Evolutionary conservation across 1,140 invertebrate species (phyloP), one percentile per base, ranked within the genome.

Genomic region (Atta cephalotes): DNA sequence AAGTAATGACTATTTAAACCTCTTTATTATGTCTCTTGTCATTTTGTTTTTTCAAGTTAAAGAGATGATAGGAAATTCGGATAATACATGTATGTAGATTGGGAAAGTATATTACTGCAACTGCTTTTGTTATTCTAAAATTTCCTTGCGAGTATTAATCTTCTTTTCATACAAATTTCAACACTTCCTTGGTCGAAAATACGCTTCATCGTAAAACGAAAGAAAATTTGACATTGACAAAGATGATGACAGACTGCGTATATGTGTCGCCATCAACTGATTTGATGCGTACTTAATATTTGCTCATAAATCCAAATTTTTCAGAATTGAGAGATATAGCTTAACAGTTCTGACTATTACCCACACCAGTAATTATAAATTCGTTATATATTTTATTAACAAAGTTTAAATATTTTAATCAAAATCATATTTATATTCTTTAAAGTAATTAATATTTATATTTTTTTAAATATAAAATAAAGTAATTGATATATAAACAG

Each of bases 1-100:
- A 92, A 91, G 92, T 92, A 93, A 87, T 72, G 86, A 45, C 66
- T 89, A 84, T 65, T 86, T 85, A 72, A 87, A 56, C 71, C 45
- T 12, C 18, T 49, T 66, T 39, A 65, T n/a, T 78, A 14, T 28
- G 39, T 66, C 68, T 65, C 28, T 76, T 71, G 70, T 66, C 51
- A n/a, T 45, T 76, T 53, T 62, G 9, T 66, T 60, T 56, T 71
- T 77, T 56, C 0, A 51, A 79, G 60, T 51, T 25, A 79, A 49
- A 35, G 6, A 51, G 25, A 49, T 45, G 0, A n/a, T 9, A 66
- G 12, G 18, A 49, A n/a, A 65, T 79, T 66, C 60, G 49, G 0
- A 31, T 25, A 63, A 49, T 78, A 45, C 9, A 45, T 1, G 12
- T 25, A 76, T n/a, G n/a, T n/a, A n/a, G 1, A 49, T 35, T 66